These are phyloP conservation scores for Rhincodon typus DNA, from an alignment of 2,797 vertebrate species.

Conservation along the genomic window DNA sequence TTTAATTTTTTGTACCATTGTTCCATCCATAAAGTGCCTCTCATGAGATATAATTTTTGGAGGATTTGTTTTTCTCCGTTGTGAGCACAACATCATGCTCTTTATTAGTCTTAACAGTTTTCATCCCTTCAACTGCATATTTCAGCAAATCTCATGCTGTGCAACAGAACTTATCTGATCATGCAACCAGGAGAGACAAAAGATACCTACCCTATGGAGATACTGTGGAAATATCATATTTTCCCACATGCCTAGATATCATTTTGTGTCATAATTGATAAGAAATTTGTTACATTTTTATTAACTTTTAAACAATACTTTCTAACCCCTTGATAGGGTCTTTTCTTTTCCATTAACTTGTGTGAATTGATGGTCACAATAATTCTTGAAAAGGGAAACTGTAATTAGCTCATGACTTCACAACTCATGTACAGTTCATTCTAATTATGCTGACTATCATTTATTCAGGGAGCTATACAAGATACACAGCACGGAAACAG, in stretches of 20 bases:
- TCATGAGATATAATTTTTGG: not conserved
- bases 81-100: not conserved
- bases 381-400: not conserved
- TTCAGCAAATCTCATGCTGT: not conserved
- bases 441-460: not conserved
- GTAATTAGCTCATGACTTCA: not conserved
- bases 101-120: not conserved
- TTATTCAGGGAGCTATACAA: not conserved
- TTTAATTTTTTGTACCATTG: not conserved
- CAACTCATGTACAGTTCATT: not conserved
- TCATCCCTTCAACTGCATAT: not conserved
- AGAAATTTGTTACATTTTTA: not conserved
- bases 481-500: too few species aligned
- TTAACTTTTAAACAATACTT: not conserved
- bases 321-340: not conserved
- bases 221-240: too few species aligned
- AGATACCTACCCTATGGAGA: too few species aligned
- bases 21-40: not conserved
- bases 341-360: not conserved
- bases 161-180: not conserved
- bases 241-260: not conserved
- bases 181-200: too few species aligned
- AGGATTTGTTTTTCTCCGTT: not conserved
- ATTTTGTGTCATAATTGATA: not conserved
- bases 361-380: not conserved